Conservation (phyloP, 92 coral and sea anemone species). For the Ricordea florida region DNA sequence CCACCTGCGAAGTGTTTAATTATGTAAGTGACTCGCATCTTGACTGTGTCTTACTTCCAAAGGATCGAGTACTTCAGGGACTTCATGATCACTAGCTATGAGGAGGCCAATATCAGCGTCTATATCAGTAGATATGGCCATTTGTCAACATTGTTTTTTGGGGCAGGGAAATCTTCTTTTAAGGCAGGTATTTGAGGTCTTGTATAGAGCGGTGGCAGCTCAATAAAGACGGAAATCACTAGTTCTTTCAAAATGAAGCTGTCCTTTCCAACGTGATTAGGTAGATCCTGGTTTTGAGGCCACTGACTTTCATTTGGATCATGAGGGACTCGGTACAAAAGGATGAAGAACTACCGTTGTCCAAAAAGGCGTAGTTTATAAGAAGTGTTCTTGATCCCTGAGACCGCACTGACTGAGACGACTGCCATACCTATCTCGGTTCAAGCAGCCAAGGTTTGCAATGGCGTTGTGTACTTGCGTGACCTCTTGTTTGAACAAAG, state of each 20-base stretch:
- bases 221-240: slow-evolving; percentile 1
- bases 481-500: background rate
- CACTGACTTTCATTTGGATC: background rate
- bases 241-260: slow-evolving; percentile 9
- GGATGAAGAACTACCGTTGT: slow-evolving; percentile 42
- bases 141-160: slow-evolving; percentile 5
- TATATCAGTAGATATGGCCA: slow-evolving; percentile 38
- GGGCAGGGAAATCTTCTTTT: slow-evolving; percentile 4
- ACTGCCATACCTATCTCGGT: slow-evolving; percentile 9
- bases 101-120: slow-evolving; percentile 33
- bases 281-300: slow-evolving; percentile 4
- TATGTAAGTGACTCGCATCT: too few relatives aligned
- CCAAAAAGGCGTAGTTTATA: slow-evolving; percentile 43
- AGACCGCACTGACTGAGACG: slow-evolving; percentile 20
- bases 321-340: slow-evolving; percentile 36
- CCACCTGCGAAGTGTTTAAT: too few relatives aligned
- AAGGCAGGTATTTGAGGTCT: slow-evolving; percentile 31
- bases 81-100: slow-evolving; percentile 36
- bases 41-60: slow-evolving; percentile 19
- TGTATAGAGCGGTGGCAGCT: slow-evolving; percentile 30
- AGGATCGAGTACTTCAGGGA: slow-evolving; percentile 14
- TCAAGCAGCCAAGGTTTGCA: background rate
- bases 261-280: slow-evolving; percentile 23
- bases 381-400: background rate
- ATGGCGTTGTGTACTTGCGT: background rate